Evolutionary conservation across 2,113 vertebrate genomes (phyloP).

Genomic region (Hippolais icterina): DNA sequence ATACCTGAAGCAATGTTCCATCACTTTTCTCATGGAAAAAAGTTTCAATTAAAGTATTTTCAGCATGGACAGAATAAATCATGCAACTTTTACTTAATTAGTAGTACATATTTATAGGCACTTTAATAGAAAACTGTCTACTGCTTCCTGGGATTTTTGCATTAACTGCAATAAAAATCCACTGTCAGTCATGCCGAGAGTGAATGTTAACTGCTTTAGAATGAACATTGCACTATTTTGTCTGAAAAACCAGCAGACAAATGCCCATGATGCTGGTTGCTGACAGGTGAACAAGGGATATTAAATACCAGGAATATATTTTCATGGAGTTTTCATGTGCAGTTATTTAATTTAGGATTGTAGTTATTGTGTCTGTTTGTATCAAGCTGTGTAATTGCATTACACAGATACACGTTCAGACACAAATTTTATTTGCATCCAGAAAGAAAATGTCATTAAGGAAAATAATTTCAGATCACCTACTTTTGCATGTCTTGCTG

Average conservation of each 20-base stretch:
- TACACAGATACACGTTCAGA: background rate
- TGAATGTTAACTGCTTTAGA: background rate
- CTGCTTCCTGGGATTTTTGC: background rate
- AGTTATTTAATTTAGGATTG: background rate
- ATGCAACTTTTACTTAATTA: background rate
- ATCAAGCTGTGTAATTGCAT: background rate
- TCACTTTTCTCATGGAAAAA: background rate
- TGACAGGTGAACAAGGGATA: background rate
- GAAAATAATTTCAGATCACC: conserved; percentile 6
- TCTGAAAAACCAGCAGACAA: background rate
- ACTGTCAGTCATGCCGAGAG: background rate
- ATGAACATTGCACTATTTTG: background rate
- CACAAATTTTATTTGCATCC: conserved; percentile 1
- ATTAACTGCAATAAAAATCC: background rate
- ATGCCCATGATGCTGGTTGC: background rate
- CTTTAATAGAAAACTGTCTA: background rate
- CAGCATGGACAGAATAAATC: background rate
- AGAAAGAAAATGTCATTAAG: background rate
- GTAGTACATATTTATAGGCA: background rate
- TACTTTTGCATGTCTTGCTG: background rate
- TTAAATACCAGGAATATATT: background rate
- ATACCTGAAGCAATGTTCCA: background rate
- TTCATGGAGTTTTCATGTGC: background rate
- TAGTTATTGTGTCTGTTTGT: background rate
- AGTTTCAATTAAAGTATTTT: background rate